Conservation (phyloP, 2,888 invertebrate species). For the Camptogramma bilineatum region DNA sequence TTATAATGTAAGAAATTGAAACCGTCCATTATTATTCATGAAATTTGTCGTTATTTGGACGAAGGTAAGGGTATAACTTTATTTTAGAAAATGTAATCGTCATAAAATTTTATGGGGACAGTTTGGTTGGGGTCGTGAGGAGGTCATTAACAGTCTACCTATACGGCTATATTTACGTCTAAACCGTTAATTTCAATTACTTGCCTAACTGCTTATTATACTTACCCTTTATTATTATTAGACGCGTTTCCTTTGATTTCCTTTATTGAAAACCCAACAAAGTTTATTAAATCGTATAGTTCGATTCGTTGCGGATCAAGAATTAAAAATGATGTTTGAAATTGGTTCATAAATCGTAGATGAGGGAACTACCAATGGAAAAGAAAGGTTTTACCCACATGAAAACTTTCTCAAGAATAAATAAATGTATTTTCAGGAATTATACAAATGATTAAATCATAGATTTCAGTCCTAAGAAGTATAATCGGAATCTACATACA, state of each 20-base stretch:
- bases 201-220: constrained; percentile 60
- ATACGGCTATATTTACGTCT: constrained; percentile 56
- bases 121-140: constrained; percentile 61
- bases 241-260: constrained; percentile 51
- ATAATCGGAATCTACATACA: too few species aligned
- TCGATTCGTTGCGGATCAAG: constrained; percentile 4
- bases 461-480: too few species aligned
- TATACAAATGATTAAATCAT: too few species aligned
- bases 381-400: too few species aligned
- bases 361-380: too few species aligned
- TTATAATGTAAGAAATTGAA: constrained; percentile 45
- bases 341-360: neutral
- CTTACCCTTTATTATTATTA: constrained; percentile 57
- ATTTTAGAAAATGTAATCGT: constrained; percentile 75
- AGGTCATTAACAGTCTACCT: constrained; percentile 68
- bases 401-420: too few species aligned
- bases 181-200: constrained; percentile 73
- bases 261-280: constrained; percentile 44
- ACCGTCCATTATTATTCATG: constrained; percentile 53
- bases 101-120: constrained; percentile 76
- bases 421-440: too few species aligned
- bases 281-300: constrained; percentile 23
- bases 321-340: neutral
- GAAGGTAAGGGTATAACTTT: constrained; percentile 63
- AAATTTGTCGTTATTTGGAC: constrained; percentile 58